Evolutionary conservation across 2,113 vertebrate species (phyloP).

Genomic region (Narcine bancroftii): DNA sequence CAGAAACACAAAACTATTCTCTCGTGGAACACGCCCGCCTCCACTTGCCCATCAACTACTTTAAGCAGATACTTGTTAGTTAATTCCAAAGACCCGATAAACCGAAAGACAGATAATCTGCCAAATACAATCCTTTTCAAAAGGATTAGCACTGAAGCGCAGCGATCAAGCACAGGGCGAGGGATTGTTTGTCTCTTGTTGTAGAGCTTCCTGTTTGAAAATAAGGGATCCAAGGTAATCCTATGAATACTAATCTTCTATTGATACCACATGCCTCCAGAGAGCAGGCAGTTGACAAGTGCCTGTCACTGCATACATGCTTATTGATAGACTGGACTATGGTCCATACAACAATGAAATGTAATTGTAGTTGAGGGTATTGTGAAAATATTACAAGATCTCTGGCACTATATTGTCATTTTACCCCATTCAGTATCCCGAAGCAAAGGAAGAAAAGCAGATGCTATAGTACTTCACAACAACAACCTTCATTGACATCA

Average conservation of each 20-base stretch:
- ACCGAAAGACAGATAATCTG: slow-evolving; percentile 16
- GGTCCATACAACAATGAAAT: slow-evolving; percentile 45
- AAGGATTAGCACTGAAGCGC: slow-evolving; percentile 26
- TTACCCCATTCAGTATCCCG: background rate
- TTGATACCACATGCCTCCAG: slow-evolving; percentile 43
- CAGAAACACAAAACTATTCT: background rate
- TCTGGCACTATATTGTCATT: background rate
- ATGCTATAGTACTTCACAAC: too few species aligned
- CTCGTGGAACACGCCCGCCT: too few species aligned
- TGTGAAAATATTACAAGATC: slow-evolving; percentile 30
- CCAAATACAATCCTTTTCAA: slow-evolving; percentile 1
- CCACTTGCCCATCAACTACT: background rate
- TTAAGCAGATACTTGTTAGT: background rate
- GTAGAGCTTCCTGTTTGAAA: slow-evolving; percentile 18
- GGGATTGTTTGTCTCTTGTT: background rate
- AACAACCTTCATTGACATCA: background rate
- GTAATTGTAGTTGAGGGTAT: slow-evolving; percentile 42
- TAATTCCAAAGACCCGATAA: background rate
- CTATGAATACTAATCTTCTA: slow-evolving; percentile 39
- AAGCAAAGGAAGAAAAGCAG: background rate
- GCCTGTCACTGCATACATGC: slow-evolving; percentile 44
- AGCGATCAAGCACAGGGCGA: slow-evolving; percentile 4
- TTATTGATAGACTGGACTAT: slow-evolving; percentile 44
- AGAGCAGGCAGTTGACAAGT: slow-evolving; percentile 43
- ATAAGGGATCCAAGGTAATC: slow-evolving; percentile 27